Conservation (phyloP, 2,888 invertebrate species). For the Dryadula phaetusa region DNA sequence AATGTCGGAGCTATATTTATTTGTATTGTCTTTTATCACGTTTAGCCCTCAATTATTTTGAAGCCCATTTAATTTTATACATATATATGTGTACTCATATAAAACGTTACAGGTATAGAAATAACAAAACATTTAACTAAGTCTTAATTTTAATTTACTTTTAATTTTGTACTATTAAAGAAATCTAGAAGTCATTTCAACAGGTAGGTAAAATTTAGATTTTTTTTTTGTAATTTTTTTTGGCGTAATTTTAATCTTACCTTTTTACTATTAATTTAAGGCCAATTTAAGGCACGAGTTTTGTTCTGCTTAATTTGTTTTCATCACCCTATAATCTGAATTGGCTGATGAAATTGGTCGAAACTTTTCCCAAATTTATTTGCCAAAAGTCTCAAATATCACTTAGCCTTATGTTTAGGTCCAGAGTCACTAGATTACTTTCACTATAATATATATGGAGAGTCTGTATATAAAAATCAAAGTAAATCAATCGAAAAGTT, state of each 20-base stretch:
- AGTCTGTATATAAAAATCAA: conserved; percentile 82
- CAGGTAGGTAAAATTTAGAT: conserved; percentile 82
- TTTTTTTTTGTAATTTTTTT: conserved; percentile 69
- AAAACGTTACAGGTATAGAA: conserved; percentile 81
- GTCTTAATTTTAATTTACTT: conserved; percentile 81
- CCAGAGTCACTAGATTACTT: conserved; percentile 82
- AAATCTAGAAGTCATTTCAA: conserved; percentile 81
- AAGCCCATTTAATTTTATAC: conserved; percentile 75
- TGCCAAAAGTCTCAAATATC: conserved; percentile 79
- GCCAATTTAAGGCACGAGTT: conserved; percentile 84
- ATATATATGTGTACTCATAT: conserved; percentile 70
- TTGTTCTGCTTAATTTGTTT: conserved; percentile 67
- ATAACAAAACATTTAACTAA: conserved; percentile 80
- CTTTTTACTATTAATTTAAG: conserved; percentile 83
- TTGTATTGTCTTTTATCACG: conserved; percentile 66
- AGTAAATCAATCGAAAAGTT: conserved; percentile 79
- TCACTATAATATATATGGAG: conserved; percentile 80
- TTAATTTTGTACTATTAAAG: conserved; percentile 84
- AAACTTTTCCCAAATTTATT: conserved; percentile 74
- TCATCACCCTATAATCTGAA: conserved; percentile 75
- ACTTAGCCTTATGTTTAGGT: conserved; percentile 78
- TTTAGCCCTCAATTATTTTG: conserved; percentile 65
- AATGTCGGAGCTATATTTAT: conserved; percentile 48
- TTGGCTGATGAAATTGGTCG: conserved; percentile 80
- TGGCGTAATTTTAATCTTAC: conserved; percentile 76